phyloP scores from a whole-genome alignment of 2,888 invertebrate genomes.

The Carterocephalus palaemon region DNA sequence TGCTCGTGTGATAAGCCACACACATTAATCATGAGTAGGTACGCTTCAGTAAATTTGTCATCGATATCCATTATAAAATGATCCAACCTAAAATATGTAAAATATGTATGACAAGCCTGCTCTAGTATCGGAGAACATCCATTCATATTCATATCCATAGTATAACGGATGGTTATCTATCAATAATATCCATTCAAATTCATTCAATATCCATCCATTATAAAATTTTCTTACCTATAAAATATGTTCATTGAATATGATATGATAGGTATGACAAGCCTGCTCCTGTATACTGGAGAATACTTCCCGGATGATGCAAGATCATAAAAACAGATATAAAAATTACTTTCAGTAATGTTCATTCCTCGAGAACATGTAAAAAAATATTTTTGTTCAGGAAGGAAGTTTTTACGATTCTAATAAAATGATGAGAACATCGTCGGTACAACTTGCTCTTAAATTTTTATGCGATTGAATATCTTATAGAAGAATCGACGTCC shows the following conservation, averaged over 20 bases:
- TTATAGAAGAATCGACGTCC: slow-evolving; percentile 7
- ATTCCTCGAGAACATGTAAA: slow-evolving; percentile 4
- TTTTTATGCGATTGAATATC: slow-evolving; percentile 13
- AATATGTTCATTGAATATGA: not conserved
- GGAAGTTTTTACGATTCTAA: slow-evolving; percentile 20
- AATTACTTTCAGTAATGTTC: slow-evolving; percentile 3
- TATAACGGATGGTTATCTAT: too few relatives aligned
- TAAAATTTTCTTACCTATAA: not conserved
- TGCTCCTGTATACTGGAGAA: not conserved
- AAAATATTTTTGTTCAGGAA: slow-evolving; percentile 21
- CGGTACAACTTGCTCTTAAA: slow-evolving; percentile 14
- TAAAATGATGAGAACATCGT: slow-evolving; percentile 15
- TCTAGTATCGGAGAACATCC: too few relatives aligned
- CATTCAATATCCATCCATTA: too few relatives aligned
- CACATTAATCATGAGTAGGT: too few relatives aligned
- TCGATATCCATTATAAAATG: too few relatives aligned
- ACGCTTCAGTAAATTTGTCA: too few relatives aligned
- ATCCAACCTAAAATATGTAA: too few relatives aligned
- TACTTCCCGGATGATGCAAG: slow-evolving; percentile 6
- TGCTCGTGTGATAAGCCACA: too few relatives aligned
- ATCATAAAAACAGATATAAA: slow-evolving; percentile 12
- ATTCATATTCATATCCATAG: too few relatives aligned
- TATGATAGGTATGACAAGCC: not conserved
- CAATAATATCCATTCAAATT: too few relatives aligned
- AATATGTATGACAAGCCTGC: too few relatives aligned